phyloP scores from a whole-genome alignment of 2,888 invertebrate species.

The Caenorhabditis sp. region DNA sequence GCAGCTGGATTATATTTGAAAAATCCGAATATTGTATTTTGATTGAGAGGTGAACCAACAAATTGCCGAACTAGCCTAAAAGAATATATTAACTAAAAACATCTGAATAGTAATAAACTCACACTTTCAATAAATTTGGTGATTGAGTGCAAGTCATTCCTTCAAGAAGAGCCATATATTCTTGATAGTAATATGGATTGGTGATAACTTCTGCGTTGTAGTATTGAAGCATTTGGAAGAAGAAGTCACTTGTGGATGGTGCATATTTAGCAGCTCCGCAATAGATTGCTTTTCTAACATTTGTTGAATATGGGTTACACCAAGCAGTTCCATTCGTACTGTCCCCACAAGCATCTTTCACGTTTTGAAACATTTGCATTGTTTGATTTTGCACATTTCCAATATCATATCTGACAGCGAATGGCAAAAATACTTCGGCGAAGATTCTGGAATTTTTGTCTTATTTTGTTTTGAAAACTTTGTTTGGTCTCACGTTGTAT shows the following conservation, averaged over 20 bases:
- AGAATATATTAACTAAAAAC: background rate
- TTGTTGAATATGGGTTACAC: slow-evolving; percentile 46
- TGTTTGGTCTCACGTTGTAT: background rate
- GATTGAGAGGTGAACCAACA: slow-evolving; percentile 19
- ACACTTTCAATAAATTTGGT: background rate
- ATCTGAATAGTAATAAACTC: background rate
- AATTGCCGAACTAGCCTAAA: slow-evolving; percentile 26
- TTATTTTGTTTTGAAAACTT: slow-evolving; percentile 6
- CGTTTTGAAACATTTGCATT: slow-evolving; percentile 24
- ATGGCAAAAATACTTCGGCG: slow-evolving; percentile 35
- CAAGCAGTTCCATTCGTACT: slow-evolving; percentile 43
- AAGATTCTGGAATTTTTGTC: slow-evolving; percentile 31
- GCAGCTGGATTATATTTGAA: slow-evolving; percentile 33
- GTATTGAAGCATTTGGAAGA: slow-evolving; percentile 35
- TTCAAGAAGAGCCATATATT: slow-evolving; percentile 44
- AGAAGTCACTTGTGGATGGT: slow-evolving; percentile 23
- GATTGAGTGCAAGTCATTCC: slow-evolving; percentile 38
- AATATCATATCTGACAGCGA: slow-evolving; percentile 41
- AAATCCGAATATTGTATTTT: slow-evolving; percentile 21
- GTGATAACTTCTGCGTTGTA: slow-evolving; percentile 41
- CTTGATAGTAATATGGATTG: slow-evolving; percentile 49
- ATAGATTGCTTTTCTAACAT: slow-evolving; percentile 45
- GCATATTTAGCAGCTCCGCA: slow-evolving; percentile 46
- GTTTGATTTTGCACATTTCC: slow-evolving; percentile 33
- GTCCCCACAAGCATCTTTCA: slow-evolving; percentile 31